Evolutionary conservation across 2,113 vertebrate genomes (phyloP).

Genomic region (Athene cunicularia): DNA sequence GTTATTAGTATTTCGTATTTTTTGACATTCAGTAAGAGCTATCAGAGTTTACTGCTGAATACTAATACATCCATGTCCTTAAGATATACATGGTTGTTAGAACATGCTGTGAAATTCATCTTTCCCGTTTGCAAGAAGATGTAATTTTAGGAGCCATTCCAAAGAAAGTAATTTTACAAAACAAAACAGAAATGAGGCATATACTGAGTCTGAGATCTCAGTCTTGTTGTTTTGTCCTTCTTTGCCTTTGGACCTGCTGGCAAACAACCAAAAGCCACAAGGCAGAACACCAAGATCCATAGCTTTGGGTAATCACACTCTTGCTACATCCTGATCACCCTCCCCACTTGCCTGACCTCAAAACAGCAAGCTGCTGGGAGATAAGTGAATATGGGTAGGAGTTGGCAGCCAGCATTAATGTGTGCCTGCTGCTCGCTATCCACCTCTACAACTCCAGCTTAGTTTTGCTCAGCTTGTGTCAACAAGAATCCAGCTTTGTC

Average conservation of each 20-base stretch:
- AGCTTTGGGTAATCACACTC: background rate
- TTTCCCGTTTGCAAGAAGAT: background rate
- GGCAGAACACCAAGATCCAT: slow-evolving; percentile 24
- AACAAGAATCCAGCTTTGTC: background rate
- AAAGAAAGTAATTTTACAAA: background rate
- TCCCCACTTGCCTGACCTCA: background rate
- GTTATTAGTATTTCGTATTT: background rate
- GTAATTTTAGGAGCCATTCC: slow-evolving; percentile 24
- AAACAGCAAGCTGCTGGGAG: background rate
- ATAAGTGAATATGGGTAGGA: background rate
- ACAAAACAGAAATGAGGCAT: background rate
- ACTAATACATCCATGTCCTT: background rate
- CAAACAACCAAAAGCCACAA: background rate
- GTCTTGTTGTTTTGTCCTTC: background rate
- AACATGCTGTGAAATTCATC: background rate
- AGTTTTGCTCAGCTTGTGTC: background rate
- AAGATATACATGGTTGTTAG: background rate
- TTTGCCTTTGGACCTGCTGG: slow-evolving; percentile 33
- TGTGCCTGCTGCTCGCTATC: background rate
- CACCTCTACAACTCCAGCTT: background rate
- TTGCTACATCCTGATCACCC: background rate
- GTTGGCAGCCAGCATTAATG: background rate
- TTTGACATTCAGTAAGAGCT: background rate
- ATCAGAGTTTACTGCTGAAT: background rate
- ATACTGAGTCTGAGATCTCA: background rate